Conservation (phyloP, 30 jellyfish, hydroid and myxozoan genomes). For the Phacellophora camtschatica region DNA sequence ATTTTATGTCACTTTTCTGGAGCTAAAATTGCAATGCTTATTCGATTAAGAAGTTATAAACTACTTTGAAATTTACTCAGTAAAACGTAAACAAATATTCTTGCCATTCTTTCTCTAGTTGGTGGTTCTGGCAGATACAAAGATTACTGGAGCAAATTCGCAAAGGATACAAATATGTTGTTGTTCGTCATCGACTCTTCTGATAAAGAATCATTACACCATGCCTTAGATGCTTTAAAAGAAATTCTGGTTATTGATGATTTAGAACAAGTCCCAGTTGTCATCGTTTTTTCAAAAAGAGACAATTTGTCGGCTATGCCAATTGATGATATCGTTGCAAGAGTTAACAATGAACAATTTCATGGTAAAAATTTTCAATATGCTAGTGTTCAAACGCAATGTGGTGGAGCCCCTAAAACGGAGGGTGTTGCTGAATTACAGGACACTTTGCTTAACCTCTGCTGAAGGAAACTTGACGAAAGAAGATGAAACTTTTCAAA, state of each 20-base stretch:
- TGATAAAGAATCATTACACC: not conserved
- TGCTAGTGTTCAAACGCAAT: constrained; percentile 32
- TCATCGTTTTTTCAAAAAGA: constrained; percentile 37
- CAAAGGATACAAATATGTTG: constrained; percentile 19
- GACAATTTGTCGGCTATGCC: constrained; percentile 17
- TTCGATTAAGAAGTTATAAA: no score
- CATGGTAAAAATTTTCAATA: not conserved
- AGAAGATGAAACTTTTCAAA: no score
- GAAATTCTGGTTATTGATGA: not conserved
- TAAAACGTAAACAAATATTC: not conserved
- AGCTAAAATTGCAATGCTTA: no score
- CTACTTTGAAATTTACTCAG: no score
- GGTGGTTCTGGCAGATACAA: constrained; percentile 61
- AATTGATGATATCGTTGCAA: not conserved
- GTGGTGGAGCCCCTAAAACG: constrained; percentile 66
- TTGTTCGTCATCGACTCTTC: constrained; percentile 59
- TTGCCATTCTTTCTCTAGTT: constrained; percentile 17
- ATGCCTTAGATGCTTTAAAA: constrained; percentile 11
- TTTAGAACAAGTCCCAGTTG: constrained; percentile 22
- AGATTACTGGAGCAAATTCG: constrained; percentile 50
- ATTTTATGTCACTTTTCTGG: no score
- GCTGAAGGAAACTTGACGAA: no score
- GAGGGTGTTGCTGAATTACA: constrained; percentile 41
- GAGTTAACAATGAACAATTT: not conserved
- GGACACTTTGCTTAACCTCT: no score